Conservation (phyloP, 1,140 invertebrate species). For the Drosophila sp. region DNA sequence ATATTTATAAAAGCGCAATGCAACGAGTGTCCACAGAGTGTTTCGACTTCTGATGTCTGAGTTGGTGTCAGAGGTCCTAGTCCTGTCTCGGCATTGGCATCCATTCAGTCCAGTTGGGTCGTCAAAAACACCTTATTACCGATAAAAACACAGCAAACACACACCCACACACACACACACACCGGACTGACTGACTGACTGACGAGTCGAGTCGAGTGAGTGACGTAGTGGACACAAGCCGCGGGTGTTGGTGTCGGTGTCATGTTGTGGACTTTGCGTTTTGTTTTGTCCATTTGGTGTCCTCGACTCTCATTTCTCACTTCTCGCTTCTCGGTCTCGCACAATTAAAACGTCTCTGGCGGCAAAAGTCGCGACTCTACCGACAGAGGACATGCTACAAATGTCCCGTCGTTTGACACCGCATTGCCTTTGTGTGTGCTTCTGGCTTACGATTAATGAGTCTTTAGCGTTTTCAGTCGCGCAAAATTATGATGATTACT, state of each 20-base stretch:
- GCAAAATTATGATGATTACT: slow-evolving; percentile 67
- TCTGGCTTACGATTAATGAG: slow-evolving; percentile 68
- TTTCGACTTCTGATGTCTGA: neutral
- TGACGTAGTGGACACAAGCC: slow-evolving; percentile 43
- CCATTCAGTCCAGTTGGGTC: slow-evolving; percentile 33
- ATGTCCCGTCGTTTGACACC: slow-evolving; percentile 42
- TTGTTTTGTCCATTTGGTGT: slow-evolving; percentile 44
- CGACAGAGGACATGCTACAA: slow-evolving; percentile 45
- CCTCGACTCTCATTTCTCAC: no score
- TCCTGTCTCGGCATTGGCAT: slow-evolving; percentile 12
- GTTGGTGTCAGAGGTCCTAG: slow-evolving; percentile 7
- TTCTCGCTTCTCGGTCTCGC: slow-evolving; percentile 8
- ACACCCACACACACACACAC: neutral
- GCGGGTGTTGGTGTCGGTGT: slow-evolving; percentile 31
- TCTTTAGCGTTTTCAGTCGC: slow-evolving; percentile 65
- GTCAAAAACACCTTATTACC: slow-evolving; percentile 56
- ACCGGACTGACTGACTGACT: slow-evolving; percentile 22
- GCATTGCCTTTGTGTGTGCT: slow-evolving; percentile 28
- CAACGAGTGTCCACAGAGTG: slow-evolving; percentile 13
- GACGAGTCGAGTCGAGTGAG: slow-evolving; percentile 22
- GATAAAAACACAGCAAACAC: slow-evolving; percentile 22
- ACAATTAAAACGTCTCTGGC: slow-evolving; percentile 73
- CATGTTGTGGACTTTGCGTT: slow-evolving; percentile 49
- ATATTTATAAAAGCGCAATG: slow-evolving; percentile 71
- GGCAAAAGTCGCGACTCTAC: slow-evolving; percentile 62